Conservation (phyloP, 37 sponge, comb jelly and placozoan species). For the Chondrilla cf. caribensis region DNA sequence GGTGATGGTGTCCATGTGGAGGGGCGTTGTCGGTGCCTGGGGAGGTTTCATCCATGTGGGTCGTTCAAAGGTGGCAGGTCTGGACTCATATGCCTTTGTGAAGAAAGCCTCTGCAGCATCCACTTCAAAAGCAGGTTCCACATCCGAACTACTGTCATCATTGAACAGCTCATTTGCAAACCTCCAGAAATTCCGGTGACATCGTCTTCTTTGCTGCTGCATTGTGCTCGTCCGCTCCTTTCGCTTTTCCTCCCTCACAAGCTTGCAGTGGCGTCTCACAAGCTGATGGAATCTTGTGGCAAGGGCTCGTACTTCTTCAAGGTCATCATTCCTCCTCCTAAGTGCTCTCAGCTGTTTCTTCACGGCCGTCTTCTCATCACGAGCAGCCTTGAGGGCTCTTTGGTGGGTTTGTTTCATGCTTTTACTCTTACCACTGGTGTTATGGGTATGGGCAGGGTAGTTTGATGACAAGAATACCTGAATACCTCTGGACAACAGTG, state of each 20-base stretch:
- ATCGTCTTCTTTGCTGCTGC: conserved; percentile 17
- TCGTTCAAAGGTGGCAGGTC: not conserved
- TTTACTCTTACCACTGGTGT: not conserved
- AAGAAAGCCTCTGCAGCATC: not conserved
- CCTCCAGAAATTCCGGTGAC: conserved; percentile 15
- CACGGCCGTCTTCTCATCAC: not conserved
- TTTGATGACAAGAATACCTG: too few species aligned
- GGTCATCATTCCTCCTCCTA: conserved; percentile 8
- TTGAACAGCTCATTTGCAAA: not conserved
- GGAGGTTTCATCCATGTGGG: conserved; percentile 3
- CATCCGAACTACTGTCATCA: not conserved
- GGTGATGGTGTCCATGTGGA: not conserved
- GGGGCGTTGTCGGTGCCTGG: not conserved
- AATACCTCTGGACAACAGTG: too few species aligned
- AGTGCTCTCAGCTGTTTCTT: not conserved
- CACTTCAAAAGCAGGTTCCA: not conserved
- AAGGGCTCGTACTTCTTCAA: not conserved
- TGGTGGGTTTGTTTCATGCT: too few species aligned
- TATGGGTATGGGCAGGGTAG: too few species aligned
- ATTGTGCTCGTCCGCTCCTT: not conserved
- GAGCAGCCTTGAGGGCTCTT: too few species aligned
- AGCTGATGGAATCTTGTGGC: not conserved
- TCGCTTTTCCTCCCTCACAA: not conserved
- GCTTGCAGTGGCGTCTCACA: not conserved
- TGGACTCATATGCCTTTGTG: not conserved